A percentile compares a stretch with the other conserved stretches of the same genome.
Conservation (phyloP, 53 echinoderm and acorn worm species). For the Glandiceps talaboti region DNA sequence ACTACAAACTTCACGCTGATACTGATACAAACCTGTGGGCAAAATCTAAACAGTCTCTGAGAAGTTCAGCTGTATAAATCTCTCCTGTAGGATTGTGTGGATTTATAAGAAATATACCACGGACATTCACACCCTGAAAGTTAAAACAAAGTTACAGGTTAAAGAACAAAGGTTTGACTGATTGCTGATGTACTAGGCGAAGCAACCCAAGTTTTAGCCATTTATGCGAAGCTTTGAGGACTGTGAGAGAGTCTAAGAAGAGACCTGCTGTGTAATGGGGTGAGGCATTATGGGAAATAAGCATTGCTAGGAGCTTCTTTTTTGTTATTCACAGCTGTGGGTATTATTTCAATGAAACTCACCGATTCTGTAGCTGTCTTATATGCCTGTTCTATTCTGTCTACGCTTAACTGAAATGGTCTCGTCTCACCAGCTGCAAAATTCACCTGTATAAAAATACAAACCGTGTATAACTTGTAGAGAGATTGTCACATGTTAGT, state of each 20-base stretch:
- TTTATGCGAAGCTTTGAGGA: too few species aligned
- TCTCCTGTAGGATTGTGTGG: constrained; percentile 54
- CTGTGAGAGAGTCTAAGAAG: too few species aligned
- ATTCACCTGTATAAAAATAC: neutral
- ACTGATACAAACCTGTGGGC: constrained; percentile 36
- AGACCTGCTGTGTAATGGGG: too few species aligned
- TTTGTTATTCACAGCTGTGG: too few species aligned
- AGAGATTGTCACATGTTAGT: too few species aligned
- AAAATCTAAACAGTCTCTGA: constrained; percentile 36
- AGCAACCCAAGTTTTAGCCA: too few species aligned
- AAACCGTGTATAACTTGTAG: too few species aligned
- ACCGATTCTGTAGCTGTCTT: constrained; percentile 20
- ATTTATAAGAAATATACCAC: constrained; percentile 31
- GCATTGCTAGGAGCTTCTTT: too few species aligned
- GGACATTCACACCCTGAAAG: constrained; percentile 37
- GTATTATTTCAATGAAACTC: too few species aligned
- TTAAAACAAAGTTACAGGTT: neutral
- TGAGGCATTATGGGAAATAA: too few species aligned
- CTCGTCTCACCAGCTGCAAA: constrained; percentile 20
- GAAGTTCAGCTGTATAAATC: constrained; percentile 23
- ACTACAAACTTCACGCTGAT: too few species aligned
- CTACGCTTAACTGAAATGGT: constrained; percentile 26
- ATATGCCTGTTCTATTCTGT: constrained; percentile 35
- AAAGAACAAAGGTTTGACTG: neutral
- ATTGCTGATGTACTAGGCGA: too few species aligned